Evolutionary conservation across 2,888 invertebrate species (phyloP).

Genomic region (Aromia moschata): DNA sequence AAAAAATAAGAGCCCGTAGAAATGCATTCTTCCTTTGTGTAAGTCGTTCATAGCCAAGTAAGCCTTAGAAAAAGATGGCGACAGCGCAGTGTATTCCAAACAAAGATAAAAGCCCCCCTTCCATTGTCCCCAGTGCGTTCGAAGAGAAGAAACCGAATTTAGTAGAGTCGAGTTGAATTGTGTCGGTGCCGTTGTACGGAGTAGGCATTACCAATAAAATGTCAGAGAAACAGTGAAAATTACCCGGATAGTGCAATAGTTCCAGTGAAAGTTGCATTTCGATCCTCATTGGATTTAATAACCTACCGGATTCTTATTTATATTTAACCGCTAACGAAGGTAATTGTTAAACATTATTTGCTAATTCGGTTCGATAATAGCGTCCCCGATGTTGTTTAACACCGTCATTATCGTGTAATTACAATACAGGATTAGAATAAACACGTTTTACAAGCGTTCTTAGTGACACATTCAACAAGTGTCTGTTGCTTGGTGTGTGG

Average conservation of each 20-base stretch:
- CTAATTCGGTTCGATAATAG: conserved; percentile 9
- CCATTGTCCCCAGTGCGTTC: conserved; percentile 22
- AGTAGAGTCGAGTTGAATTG: conserved; percentile 30
- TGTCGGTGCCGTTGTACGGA: conserved; percentile 4
- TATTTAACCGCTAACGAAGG: conserved; percentile 14
- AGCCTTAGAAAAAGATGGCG: conserved; percentile 17
- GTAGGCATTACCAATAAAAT: conserved; percentile 14
- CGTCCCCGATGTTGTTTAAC: conserved; percentile 3
- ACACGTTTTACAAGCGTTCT: neutral
- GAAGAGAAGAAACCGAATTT: conserved; percentile 27
- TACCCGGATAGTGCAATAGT: conserved; percentile 5
- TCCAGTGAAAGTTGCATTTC: conserved; percentile 8
- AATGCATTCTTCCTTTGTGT: conserved; percentile 16
- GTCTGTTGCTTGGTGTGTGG: too few relatives aligned
- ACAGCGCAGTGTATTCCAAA: neutral
- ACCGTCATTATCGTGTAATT: conserved; percentile 6
- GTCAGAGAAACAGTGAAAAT: conserved; percentile 23
- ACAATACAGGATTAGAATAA: neutral
- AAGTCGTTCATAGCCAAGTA: conserved; percentile 19
- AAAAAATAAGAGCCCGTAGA: neutral
- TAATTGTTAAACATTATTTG: conserved; percentile 17
- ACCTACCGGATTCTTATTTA: conserved; percentile 4
- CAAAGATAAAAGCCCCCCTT: conserved; percentile 28
- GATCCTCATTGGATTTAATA: neutral
- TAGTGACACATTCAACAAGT: conserved; percentile 20